Conservation (phyloP, 2,797 vertebrate species). For the Propithecus deckenii region DNA sequence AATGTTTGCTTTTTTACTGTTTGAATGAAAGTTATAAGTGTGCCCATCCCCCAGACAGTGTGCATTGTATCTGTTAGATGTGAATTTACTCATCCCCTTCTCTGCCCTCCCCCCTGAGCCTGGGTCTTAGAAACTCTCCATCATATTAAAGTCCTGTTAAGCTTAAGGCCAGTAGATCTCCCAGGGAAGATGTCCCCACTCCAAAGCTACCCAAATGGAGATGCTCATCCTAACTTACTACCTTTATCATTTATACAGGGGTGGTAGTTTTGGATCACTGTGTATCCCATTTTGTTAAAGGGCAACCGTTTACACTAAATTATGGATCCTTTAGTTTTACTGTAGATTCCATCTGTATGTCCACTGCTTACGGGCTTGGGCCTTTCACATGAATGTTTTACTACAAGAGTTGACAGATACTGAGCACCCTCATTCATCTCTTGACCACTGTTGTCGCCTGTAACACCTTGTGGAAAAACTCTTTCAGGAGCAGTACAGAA, state of each 20-base stretch:
- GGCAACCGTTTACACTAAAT: not conserved
- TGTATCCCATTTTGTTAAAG: not conserved
- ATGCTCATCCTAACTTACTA: not conserved
- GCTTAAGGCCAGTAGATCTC: not conserved
- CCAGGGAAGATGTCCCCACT: not conserved
- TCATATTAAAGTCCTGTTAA: not conserved
- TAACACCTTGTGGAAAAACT: not conserved
- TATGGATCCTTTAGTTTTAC: not conserved
- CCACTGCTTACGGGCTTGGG: not conserved
- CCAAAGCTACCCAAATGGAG: not conserved
- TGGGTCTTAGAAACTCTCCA: not conserved
- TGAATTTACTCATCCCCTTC: no score
- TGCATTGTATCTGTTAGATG: no score
- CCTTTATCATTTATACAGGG: not conserved
- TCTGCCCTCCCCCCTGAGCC: rapidly evolving
- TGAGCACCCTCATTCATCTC: not conserved
- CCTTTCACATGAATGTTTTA: not conserved
- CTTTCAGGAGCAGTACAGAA: not conserved
- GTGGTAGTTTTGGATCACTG: not conserved
- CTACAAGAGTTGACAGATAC: not conserved
- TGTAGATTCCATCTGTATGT: not conserved
- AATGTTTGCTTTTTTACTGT: no score
- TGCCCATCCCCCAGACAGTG: no score
- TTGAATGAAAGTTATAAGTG: no score
- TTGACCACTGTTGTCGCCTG: not conserved